Percentiles rank a stretch among this genome's conserved stretches.
Evolutionary conservation across 2,888 invertebrate species (phyloP).

Genomic region (Idaea biselata): DNA sequence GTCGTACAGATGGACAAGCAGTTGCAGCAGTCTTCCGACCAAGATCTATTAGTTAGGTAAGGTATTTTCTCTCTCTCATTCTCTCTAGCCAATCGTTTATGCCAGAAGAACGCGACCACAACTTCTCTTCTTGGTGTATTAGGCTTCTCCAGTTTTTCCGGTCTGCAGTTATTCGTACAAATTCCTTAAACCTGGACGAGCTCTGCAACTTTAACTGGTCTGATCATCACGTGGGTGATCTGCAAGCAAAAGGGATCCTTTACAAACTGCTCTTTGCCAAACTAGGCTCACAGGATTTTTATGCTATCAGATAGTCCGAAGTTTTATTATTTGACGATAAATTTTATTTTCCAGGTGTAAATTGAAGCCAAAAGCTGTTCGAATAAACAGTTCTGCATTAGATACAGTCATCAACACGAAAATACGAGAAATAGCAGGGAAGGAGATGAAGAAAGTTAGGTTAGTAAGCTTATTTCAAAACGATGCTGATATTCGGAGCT

Average conservation of each 20-base stretch:
- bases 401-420: slow-evolving; percentile 76
- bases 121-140: no score
- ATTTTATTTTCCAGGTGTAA: slow-evolving; percentile 73
- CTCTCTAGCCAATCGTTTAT: no score
- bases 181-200: no score
- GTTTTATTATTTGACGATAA: neutral
- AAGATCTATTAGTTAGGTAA: slow-evolving; percentile 81
- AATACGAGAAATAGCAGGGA: slow-evolving; percentile 65
- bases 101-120: no score
- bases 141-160: no score
- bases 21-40: slow-evolving; percentile 86
- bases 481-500: no score
- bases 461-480: slow-evolving; percentile 22
- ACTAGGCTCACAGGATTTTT: no score
- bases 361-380: slow-evolving; percentile 76
- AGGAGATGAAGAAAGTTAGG: slow-evolving; percentile 66
- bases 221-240: no score
- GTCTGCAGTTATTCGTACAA: no score
- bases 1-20: slow-evolving; percentile 88
- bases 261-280: no score
- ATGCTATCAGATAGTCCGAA: neutral
- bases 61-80: neutral
- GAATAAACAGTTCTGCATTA: slow-evolving; percentile 78
- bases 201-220: no score
- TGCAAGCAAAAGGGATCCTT: neutral